Evolutionary conservation across 2,888 invertebrate species (phyloP), one percentile per base, ranked within the genome.

Genomic region (Conchocele bisecta): DNA sequence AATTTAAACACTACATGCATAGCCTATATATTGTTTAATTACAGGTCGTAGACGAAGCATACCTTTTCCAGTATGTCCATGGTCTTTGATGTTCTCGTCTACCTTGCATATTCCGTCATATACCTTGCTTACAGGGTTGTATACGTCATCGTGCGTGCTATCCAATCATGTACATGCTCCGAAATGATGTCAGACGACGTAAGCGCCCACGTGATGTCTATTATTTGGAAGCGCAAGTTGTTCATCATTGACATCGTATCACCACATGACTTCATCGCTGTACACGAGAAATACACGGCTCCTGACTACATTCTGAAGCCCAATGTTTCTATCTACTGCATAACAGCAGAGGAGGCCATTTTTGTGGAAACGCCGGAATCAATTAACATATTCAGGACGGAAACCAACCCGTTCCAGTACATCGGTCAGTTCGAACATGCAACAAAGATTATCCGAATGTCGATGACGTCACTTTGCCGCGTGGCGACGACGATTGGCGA

Each of bases 381-480:
- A 15, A 42, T 80, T 0, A 70, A 82, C 44, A 67, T 83, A 11
- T 79, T 70, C 58, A 66, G 53, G n/a, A 79, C 79, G 0, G 54
- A 56, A 4, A 64, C 57, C 0, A 69, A 60, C 24, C 76, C 83
- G 2, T 81, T 82, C 42, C 58, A 75, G 29, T 80, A 82, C 60
- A 58, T 79, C 35, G 72, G 73, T 1, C 84, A 84, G 65, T 79
- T 74, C 35, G 24, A 56, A 9, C 65, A 82, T 33, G 79, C 83
- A 7, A 20, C 29, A 9, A 67, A 61, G 4, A 22, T 79, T 3
- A 78, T 80, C 20, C 59, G 29, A 0, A 75, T 82, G 57, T 74
- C 83, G 2, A 37, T 78, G 4, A 33, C 35, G 2, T 68, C 76
- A 2, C 76, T 83, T n/a, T 46, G 69, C 35, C 39, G 54, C 13